These are phyloP conservation scores for Eumerus sabulonum DNA, from an alignment of 2,888 invertebrate genomes.

Conservation along the genomic window DNA sequence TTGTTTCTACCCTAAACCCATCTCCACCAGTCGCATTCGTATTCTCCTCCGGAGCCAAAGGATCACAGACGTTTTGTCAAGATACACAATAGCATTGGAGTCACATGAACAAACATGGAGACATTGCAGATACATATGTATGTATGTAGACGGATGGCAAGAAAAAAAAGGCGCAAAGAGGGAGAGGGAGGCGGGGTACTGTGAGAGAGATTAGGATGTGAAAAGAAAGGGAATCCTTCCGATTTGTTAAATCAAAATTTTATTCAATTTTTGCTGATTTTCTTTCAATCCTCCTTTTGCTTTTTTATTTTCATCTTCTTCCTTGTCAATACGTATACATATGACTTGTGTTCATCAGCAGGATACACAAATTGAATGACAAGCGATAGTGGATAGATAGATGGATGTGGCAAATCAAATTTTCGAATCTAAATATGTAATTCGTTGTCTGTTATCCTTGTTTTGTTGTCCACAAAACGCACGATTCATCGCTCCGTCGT, in stretches of 20 bases:
- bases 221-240: conserved; percentile 60
- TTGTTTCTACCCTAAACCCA: conserved; percentile 42
- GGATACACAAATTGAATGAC: conserved; percentile 65
- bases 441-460: conserved; percentile 40
- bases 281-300: conserved; percentile 13
- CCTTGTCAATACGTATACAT: conserved; percentile 26
- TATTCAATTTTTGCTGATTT: conserved; percentile 68
- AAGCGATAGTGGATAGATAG: conserved; percentile 56
- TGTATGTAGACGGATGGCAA: too few species aligned
- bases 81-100: conserved; percentile 39
- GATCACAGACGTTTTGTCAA: conserved; percentile 42
- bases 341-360: conserved; percentile 59
- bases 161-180: too few species aligned
- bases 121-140: neutral
- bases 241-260: conserved; percentile 68
- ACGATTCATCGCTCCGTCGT: neutral
- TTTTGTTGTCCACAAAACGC: conserved; percentile 4
- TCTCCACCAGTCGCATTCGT: conserved; percentile 11
- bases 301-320: conserved; percentile 13
- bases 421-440: conserved; percentile 49
- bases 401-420: conserved; percentile 60
- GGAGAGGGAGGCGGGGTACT: too few species aligned
- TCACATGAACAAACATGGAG: conserved; percentile 31
- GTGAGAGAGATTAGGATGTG: conserved; percentile 6
- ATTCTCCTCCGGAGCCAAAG: conserved; percentile 19